Conservation (phyloP, 2,113 vertebrate species). For the Saccopteryx bilineata region DNA sequence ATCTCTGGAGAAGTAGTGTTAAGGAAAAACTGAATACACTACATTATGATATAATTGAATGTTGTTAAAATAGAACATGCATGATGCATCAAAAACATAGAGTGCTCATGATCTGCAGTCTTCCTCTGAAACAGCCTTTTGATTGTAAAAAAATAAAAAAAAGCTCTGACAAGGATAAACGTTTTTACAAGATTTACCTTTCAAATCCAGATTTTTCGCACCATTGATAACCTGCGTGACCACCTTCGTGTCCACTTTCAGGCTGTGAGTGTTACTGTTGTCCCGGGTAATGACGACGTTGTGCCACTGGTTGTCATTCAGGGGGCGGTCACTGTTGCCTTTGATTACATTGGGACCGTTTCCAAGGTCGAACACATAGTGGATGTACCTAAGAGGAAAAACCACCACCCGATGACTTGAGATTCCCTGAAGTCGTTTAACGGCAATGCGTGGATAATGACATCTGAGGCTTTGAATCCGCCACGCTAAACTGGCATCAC, state of each 20-base stretch:
- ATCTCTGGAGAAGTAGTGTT: not conserved
- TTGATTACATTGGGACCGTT: slow-evolving; percentile 99
- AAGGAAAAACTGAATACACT: not conserved
- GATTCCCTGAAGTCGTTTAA: not conserved
- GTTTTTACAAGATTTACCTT: slow-evolving; percentile 90
- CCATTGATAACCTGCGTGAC: slow-evolving; percentile 98
- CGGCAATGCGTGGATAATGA: fast-evolving
- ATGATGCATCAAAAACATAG: not conserved
- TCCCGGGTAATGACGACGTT: slow-evolving; percentile 98
- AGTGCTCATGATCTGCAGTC: not conserved
- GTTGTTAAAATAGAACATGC: not conserved
- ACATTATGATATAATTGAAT: not conserved
- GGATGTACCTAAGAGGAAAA: slow-evolving; percentile 92
- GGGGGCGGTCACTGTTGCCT: slow-evolving; percentile 95
- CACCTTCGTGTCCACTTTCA: slow-evolving; percentile 96
- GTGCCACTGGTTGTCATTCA: slow-evolving; percentile 99
- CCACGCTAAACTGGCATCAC: fast-evolving
- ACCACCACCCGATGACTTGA: not conserved
- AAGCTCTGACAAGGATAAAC: not conserved
- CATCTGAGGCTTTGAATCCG: not conserved
- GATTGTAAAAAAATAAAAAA: not conserved
- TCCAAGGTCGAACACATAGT: slow-evolving; percentile 99
- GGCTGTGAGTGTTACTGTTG: slow-evolving; percentile 97
- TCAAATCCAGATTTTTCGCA: slow-evolving; percentile 99
- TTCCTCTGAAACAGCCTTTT: not conserved